A percentile compares a stretch with the other conserved stretches of the same genome.
Evolutionary conservation across 2,888 invertebrate genomes (phyloP).

Genomic region (Platycheirus albimanus): DNA sequence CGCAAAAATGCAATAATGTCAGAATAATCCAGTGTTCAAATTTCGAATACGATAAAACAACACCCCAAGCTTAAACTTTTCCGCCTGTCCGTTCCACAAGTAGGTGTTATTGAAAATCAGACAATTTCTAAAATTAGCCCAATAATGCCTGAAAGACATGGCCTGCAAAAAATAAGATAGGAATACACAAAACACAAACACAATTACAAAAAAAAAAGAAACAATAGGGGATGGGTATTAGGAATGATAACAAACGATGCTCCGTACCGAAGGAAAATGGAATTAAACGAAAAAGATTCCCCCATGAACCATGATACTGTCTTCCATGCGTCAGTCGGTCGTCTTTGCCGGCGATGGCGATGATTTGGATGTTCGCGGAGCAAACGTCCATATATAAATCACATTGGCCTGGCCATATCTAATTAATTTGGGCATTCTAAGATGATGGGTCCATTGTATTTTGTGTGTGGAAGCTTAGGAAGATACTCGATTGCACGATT

Average conservation of each 20-base stretch:
- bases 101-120: conserved; percentile 2
- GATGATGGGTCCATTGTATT: conserved; percentile 4
- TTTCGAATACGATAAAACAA: background rate
- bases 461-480: background rate
- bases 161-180: background rate
- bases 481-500: conserved; percentile 26
- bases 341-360: background rate
- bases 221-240: conserved; percentile 32
- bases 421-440: conserved; percentile 55
- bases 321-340: too few relatives aligned
- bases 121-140: background rate
- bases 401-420: conserved; percentile 46
- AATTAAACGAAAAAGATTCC: conserved; percentile 9
- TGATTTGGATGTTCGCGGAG: background rate
- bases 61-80: background rate
- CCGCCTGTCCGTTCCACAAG: background rate
- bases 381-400: conserved; percentile 50
- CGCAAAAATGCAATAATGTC: background rate
- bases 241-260: conserved; percentile 26
- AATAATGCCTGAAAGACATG: conserved; percentile 5
- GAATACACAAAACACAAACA: conserved; percentile 1
- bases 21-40: background rate
- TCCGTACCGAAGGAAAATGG: conserved; percentile 8
- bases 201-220: background rate
- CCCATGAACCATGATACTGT: too few relatives aligned